phyloP scores from a whole-genome alignment of 1,140 invertebrate genomes.

The Pachypeltis micranthus region DNA sequence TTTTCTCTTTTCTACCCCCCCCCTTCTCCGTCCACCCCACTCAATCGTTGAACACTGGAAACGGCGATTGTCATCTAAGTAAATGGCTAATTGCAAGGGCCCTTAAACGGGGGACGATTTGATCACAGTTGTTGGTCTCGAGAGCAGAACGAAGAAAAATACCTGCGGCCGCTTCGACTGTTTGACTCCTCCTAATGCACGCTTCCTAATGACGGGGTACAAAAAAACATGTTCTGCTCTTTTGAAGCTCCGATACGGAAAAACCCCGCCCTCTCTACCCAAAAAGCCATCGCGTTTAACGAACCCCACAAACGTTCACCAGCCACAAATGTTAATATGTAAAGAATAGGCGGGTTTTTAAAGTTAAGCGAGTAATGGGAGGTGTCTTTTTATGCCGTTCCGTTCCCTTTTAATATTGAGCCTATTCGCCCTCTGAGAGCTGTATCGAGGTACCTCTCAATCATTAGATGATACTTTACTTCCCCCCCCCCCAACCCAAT shows the following conservation, averaged over 20 bases:
- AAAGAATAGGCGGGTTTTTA: not conserved
- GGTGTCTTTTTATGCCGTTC: constrained; percentile 4
- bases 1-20: too few relatives aligned
- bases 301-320: not conserved
- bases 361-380: not conserved
- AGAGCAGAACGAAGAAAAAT: not conserved
- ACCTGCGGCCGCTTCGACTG: constrained; percentile 1
- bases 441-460: too few relatives aligned
- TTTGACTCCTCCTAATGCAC: constrained; percentile 6
- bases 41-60: too few relatives aligned
- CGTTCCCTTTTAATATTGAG: constrained; percentile 1
- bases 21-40: too few relatives aligned
- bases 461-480: too few relatives aligned
- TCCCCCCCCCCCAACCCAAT: too few relatives aligned
- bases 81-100: constrained; percentile 6
- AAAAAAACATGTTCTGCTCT: constrained; percentile 5
- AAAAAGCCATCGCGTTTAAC: not conserved
- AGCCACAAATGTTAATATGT: constrained; percentile 4
- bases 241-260: too few relatives aligned
- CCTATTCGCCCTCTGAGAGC: too few relatives aligned
- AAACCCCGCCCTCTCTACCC: not conserved
- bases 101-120: constrained; percentile 9
- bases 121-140: constrained; percentile 9
- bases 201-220: constrained; percentile 1
- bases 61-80: constrained; percentile 3